Base-by-base conservation (phyloP, 23 tunicate genomes). In the Ascidia mentula region DNA sequence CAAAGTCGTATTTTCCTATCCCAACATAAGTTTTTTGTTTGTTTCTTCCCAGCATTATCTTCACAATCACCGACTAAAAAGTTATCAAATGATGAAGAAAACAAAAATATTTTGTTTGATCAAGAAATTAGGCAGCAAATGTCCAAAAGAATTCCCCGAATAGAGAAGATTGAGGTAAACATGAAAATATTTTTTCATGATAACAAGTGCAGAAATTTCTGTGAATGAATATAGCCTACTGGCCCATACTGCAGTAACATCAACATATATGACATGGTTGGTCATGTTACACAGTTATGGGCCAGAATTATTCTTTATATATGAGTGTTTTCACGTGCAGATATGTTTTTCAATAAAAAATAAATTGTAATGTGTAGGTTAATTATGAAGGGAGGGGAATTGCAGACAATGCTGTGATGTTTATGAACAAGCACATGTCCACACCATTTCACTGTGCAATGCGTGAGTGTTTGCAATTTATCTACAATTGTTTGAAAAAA, bases 401-500 rank as follows among this genome's bases (percentile, higher is more conserved):
- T 45, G 76, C 91, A 4, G 91, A 92, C 69, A 83, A 69, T 76
- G 97, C 97, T 42, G 74, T 79, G 7, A 83, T 92, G 91, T 87
- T 72, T 34, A 92, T 92, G 97, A 92, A 92, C 72, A 82, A 83
- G 69, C 69, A 77, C 59, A 40, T 92, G 34, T 92, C 97, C 32
- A 92, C 97, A 34, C 97, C 97, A 5, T 74, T 82, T 36, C 85
- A 92, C 40, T 92, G 97, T 87, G 97, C 97, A 17, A 81, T 89
- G 94, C 94, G 88, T 89, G 46, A 74, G 78, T 69, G n/a, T n/a
- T n/a, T n/a, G n/a, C n/a, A n/a, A n/a, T n/a, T n/a, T n/a, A n/a
- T n/a, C n/a, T n/a, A n/a, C n/a, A 9, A 42, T 42, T 42, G 53
- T 15, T 42, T 42, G 53, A 12, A 42, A 42, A 12, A 42, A 42